Conservation (phyloP, 2,113 vertebrate genomes). For the Salvelinus fontinalis region DNA sequence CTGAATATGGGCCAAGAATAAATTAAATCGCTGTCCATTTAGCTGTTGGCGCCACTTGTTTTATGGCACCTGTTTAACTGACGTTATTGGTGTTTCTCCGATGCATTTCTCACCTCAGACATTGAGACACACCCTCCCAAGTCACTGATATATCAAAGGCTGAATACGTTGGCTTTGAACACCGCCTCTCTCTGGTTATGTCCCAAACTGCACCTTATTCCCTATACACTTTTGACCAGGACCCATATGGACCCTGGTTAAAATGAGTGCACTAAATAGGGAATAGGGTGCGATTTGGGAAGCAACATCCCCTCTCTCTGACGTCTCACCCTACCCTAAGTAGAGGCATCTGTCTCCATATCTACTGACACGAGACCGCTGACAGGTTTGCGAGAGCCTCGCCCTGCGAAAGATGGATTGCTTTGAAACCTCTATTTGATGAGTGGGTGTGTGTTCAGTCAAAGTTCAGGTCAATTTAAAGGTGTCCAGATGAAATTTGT, state of each 20-base stretch:
- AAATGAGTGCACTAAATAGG: no score
- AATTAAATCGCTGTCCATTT: no score
- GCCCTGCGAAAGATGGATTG: slow-evolving; percentile 21
- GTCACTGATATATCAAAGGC: neutral
- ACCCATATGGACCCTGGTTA: no score
- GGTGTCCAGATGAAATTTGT: slow-evolving; percentile 61
- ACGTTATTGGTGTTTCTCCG: neutral
- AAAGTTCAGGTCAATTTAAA: slow-evolving; percentile 73
- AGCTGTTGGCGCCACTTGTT: neutral
- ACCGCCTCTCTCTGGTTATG: neutral
- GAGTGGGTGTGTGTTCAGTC: slow-evolving; percentile 49
- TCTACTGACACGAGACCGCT: slow-evolving; percentile 10
- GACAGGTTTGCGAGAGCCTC: slow-evolving; percentile 33
- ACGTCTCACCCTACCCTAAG: no score
- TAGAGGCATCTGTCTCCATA: neutral
- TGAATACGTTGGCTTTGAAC: neutral
- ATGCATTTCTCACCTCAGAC: neutral
- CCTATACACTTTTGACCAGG: no score
- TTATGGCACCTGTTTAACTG: no score
- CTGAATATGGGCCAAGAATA: no score
- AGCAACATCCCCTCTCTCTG: no score
- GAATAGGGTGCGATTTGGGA: no score
- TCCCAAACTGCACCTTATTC: no score
- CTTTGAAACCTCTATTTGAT: slow-evolving; percentile 33
- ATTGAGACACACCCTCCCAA: neutral